phyloP scores from a whole-genome alignment of 2,797 vertebrate species.

The Adrianichthys oophorus region DNA sequence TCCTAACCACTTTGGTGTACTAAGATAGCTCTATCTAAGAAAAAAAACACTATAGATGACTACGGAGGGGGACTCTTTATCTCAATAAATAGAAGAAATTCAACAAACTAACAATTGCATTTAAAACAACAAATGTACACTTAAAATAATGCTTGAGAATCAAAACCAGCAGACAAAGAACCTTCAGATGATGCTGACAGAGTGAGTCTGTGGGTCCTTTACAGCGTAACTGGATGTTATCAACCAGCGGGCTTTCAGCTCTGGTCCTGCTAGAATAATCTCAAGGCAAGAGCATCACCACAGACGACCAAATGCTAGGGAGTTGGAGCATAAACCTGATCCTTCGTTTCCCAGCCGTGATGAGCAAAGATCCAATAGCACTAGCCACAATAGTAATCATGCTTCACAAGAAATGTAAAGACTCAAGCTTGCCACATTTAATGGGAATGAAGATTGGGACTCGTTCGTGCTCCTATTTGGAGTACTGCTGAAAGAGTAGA shows the following conservation, averaged over 20 bases:
- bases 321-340: background rate
- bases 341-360: background rate
- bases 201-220: background rate
- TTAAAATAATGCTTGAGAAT: no score
- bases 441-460: constrained; percentile 1
- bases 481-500: background rate
- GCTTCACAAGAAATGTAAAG: background rate
- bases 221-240: background rate
- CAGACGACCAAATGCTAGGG: background rate
- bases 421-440: background rate
- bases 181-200: no score
- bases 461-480: background rate
- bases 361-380: background rate
- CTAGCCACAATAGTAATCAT: background rate
- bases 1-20: no score
- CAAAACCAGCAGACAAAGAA: no score
- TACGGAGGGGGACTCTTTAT: no score
- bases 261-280: background rate
- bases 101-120: no score
- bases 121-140: no score
- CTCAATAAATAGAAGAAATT: no score
- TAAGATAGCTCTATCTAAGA: no score
- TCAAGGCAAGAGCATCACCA: background rate
- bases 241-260: no score
- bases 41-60: no score